Evolutionary conservation across 2,888 invertebrate species (phyloP).

Genomic region (Pollenia angustigena): DNA sequence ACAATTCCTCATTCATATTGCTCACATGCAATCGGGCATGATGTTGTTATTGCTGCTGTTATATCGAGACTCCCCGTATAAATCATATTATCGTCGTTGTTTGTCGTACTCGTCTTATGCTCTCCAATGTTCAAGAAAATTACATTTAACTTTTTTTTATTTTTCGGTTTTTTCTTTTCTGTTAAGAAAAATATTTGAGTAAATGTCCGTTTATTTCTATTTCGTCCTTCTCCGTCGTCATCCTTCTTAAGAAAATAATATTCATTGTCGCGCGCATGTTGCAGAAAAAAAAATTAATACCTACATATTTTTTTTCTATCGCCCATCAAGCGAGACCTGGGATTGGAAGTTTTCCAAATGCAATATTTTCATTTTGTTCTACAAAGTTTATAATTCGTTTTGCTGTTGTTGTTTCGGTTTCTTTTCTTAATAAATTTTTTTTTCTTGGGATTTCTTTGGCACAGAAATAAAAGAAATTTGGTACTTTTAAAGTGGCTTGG

Average conservation of each 20-base stretch:
- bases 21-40: slow-evolving; percentile 42
- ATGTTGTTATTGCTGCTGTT: slow-evolving; percentile 47
- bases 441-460: slow-evolving; percentile 28
- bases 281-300: slow-evolving; percentile 59
- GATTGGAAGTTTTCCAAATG: slow-evolving; percentile 83
- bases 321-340: slow-evolving; percentile 76
- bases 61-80: slow-evolving; percentile 59
- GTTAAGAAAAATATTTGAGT: slow-evolving; percentile 55
- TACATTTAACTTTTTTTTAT: slow-evolving; percentile 6
- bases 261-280: slow-evolving; percentile 74
- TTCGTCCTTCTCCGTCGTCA: slow-evolving; percentile 57
- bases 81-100: slow-evolving; percentile 68
- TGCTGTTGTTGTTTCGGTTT: slow-evolving; percentile 52
- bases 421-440: slow-evolving; percentile 72
- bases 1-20: slow-evolving; percentile 56
- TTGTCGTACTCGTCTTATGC: slow-evolving; percentile 45
- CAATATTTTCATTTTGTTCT: slow-evolving; percentile 75
- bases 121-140: slow-evolving; percentile 52
- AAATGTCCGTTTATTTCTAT: slow-evolving; percentile 63
- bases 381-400: slow-evolving; percentile 73
- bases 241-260: slow-evolving; percentile 68
- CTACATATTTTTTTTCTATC: slow-evolving; percentile 37
- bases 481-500: slow-evolving; percentile 7
- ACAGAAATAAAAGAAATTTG: neutral
- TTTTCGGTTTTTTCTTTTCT: neutral